Evolutionary conservation across 2,888 invertebrate genomes (phyloP), one percentile per base, ranked within the genome.

Genomic region (Nebria salina): DNA sequence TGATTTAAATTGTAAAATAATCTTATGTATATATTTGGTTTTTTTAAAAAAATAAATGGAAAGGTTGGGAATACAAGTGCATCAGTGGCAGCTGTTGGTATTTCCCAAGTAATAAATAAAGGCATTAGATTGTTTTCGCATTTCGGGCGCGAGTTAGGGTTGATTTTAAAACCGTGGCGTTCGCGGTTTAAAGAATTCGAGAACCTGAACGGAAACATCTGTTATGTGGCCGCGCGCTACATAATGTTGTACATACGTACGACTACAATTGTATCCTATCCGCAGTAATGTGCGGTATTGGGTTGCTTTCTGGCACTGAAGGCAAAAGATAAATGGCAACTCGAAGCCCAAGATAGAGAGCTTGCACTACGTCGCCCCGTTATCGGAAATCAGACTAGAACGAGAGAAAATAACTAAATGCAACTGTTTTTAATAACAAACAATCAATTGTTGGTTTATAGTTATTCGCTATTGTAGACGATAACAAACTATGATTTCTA

Each of bases 251-350:
- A 85, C 43, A 43, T 43, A 43, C 43, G 20, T 20, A 20, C 20
- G 20, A 20, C 20, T 20, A 68, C 85, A 85, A 84, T 85, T 85
- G 85, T 86, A 85, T 84, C 84, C 84, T 83, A 15, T 43, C 64
- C 75, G 43, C 82, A 82, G 83, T 84, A 84, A 85, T 85, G 84
- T 84, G 83, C 85, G 73, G 84, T 84, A 84, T 84, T 82, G 83
- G 83, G 85, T 43, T 43, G 43, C 43, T 77, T 26, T 68, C 85
- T 86, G 86, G 84, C 84, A 84, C 83, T 85, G 86, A 85, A 85
- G 83, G 85, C 84, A 84, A 68, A 74, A 79, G 79, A 79, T 79
- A 79, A 79, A 79, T 79, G 68, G 73, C 72, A 25, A 11, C 25
- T 34, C 11, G 43, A 9, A 43, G 66, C 66, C 43, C 74, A 25